phyloP scores from a whole-genome alignment of 2,797 vertebrate genomes.

The Oophaga sylvatica region DNA sequence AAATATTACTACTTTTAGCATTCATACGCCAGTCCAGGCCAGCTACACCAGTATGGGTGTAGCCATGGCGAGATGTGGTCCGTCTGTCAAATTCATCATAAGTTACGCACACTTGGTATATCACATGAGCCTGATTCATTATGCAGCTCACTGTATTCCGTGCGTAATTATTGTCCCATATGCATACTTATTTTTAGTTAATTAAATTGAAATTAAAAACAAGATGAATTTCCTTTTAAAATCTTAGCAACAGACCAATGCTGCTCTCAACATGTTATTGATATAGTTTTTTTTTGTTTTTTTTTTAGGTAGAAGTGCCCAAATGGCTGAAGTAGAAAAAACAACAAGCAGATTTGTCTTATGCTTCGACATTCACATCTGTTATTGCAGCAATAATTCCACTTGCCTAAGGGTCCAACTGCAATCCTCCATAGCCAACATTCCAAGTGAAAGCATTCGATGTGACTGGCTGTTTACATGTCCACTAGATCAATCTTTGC shows the following conservation, averaged over 20 bases:
- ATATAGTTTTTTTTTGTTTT: conserved; percentile 18
- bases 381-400: conserved; percentile 12
- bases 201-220: background rate
- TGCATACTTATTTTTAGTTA: background rate
- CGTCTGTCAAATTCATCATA: no score
- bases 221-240: background rate
- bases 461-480: conserved; percentile 26
- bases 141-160: no score
- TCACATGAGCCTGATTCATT: no score
- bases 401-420: background rate
- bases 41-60: no score
- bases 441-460: conserved; percentile 3
- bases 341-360: background rate
- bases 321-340: conserved; percentile 77
- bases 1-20: no score
- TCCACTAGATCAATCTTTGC: background rate
- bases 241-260: background rate
- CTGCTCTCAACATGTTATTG: background rate
- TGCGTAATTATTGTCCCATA: no score
- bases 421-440: background rate
- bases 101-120: no score
- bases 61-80: no score
- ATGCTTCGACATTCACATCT: conserved; percentile 11
- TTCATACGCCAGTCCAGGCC: no score
- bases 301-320: conserved; percentile 76